Percentiles rank a stretch among this genome's conserved stretches.
Conservation (phyloP, 2,888 invertebrate genomes). For the Didymodactylos carnosus region DNA sequence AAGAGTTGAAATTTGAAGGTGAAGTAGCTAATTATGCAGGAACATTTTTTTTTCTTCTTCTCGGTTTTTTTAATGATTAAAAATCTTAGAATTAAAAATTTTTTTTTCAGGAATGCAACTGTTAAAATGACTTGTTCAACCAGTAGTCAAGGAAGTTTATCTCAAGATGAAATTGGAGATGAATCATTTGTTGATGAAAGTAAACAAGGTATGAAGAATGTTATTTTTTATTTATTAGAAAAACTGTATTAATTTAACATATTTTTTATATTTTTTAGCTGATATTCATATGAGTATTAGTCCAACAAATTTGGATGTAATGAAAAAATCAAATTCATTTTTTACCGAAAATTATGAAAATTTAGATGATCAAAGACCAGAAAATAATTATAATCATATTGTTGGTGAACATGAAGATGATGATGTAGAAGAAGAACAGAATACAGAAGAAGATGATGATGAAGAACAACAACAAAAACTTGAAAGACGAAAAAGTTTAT, state of each 20-base stretch:
- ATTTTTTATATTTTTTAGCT: not conserved
- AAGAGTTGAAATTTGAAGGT: too few relatives aligned
- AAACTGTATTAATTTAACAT: too few relatives aligned
- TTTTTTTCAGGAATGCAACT: not conserved
- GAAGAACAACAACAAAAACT: not conserved
- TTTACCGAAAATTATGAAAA: not conserved
- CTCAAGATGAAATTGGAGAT: too few relatives aligned
- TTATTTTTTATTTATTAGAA: not conserved
- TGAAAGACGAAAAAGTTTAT: not conserved
- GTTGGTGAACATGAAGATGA: too few relatives aligned
- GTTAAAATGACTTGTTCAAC: not conserved
- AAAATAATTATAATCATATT: not conserved
- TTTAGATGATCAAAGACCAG: not conserved
- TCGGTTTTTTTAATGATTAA: not conserved
- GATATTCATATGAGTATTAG: not conserved
- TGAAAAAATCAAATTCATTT: not conserved
- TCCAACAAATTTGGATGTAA: not conserved
- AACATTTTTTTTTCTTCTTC: too few relatives aligned
- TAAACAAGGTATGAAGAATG: too few relatives aligned
- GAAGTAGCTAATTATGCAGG: too few relatives aligned
- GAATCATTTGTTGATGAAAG: not conserved
- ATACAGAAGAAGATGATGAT: not conserved
- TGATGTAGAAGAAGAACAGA: not conserved
- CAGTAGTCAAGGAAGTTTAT: not conserved
- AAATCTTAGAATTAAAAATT: not conserved